Evolutionary conservation across 2,113 vertebrate genomes (phyloP).

Genomic region (Perca schrenkii): DNA sequence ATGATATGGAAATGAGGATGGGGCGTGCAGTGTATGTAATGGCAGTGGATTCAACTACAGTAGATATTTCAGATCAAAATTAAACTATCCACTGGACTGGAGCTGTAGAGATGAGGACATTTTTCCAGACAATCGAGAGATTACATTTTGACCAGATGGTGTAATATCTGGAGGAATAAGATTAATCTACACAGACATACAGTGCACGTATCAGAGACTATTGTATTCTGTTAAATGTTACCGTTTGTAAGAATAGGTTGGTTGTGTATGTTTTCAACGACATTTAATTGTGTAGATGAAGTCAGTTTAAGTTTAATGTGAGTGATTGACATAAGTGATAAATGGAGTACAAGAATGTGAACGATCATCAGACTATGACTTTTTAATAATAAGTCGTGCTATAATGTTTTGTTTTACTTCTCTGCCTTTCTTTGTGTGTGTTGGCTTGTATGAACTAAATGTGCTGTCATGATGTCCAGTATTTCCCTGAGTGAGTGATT

Average conservation of each 20-base stretch:
- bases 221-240: background rate
- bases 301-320: background rate
- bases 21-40: conserved; percentile 33
- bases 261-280: background rate
- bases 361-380: background rate
- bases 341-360: background rate
- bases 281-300: background rate
- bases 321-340: background rate
- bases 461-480: background rate
- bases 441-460: conserved; percentile 1
- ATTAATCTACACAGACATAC: conserved; percentile 9
- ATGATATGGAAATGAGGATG: conserved; percentile 65
- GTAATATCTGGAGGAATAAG: conserved; percentile 16
- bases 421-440: background rate
- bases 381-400: background rate
- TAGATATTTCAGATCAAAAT: conserved; percentile 42
- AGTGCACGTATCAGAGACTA: background rate
- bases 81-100: conserved; percentile 40
- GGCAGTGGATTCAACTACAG: conserved; percentile 40
- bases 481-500: background rate
- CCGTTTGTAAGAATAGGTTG: background rate
- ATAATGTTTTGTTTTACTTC: background rate
- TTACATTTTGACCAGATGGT: conserved; percentile 13
- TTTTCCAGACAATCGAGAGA: conserved; percentile 3
- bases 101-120: conserved; percentile 19